Percentiles rank a stretch among this genome's conserved stretches.
Conservation (phyloP, 2,797 vertebrate species). For the Micropoecilia bifurca region DNA sequence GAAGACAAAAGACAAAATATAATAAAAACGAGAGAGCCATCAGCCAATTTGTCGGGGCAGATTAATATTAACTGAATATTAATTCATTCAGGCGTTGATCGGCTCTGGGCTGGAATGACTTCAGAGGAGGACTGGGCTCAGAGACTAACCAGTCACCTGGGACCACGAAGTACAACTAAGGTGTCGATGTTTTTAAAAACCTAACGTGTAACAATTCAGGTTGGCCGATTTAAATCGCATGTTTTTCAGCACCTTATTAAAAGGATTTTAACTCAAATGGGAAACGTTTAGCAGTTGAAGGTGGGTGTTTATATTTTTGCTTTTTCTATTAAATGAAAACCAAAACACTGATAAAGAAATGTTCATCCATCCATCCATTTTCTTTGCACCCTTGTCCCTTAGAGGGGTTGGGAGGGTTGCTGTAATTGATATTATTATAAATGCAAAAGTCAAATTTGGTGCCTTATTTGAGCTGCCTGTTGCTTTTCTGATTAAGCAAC, state of each 20-base stretch:
- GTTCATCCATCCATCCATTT: no score
- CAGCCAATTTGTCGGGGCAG: constrained; percentile 77
- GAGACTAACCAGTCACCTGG: constrained; percentile 72
- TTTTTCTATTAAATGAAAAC: background rate
- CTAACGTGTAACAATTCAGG: background rate
- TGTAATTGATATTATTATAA: background rate
- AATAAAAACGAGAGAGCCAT: constrained; percentile 73
- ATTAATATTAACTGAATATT: constrained; percentile 83
- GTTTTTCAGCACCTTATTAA: background rate
- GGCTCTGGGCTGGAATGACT: constrained; percentile 81
- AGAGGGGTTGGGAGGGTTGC: no score
- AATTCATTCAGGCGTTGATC: constrained; percentile 80
- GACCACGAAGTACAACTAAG: constrained; percentile 12
- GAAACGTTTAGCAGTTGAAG: background rate
- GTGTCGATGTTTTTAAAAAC: background rate
- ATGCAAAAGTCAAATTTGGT: background rate
- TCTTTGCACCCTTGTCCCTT: no score
- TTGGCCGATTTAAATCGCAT: background rate
- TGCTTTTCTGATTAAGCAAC: background rate
- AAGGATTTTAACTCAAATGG: background rate
- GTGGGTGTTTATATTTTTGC: background rate
- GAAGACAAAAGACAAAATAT: constrained; percentile 77
- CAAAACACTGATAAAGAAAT: background rate
- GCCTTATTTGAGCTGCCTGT: background rate
- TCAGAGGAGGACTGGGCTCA: constrained; percentile 64